Base-by-base conservation (phyloP, 2,113 vertebrate genomes). In the Aptenodytes patagonicus region DNA sequence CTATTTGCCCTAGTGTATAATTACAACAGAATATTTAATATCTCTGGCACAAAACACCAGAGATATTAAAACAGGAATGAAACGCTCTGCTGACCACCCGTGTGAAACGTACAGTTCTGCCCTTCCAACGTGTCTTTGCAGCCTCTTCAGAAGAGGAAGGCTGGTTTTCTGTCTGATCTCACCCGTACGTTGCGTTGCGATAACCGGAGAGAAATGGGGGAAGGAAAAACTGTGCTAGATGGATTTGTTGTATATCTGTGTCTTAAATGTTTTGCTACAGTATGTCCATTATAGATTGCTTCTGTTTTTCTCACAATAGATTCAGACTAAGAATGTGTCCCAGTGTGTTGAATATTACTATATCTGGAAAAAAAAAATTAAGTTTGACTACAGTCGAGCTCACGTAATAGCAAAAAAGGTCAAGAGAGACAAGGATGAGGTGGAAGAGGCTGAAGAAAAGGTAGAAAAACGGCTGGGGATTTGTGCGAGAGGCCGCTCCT, bases 311-410 rank as follows among this genome's bases (percentile, higher is more conserved):
- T 60, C 28, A 10, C 22, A 14, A 36, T 83, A 99, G 98, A 94
- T 99, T 70, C 98, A 98, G 95, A 97, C 95, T 34, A 99, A 99
- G 96, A 98, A 79, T 2, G 97, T 98, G 38, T 83, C 97, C 55
- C 98, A 99, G 92, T 99, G 98, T 75, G 97, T 99, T 22, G 98
- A 98, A 66, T 99, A 98, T 95, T 98, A 99, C 81, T 99, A 99
- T 61, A 95, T 83, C 89, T 98, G 98, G 97, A 98, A 99, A 92
- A 99, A 98, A 83, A 94, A 96, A 81, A 79, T 97, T 36, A 98
- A 95, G 75, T 98, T 98, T 75, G 95, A 96, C 90, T 96, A 61
- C 61, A 51, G 83, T 64, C 83, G 89, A 68, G 60, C 85, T 42
- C 79, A 77, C 2, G 88, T 77, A 17, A 57, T 61, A 51, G 97